Evolutionary conservation across 1,140 invertebrate genomes (phyloP), one percentile per base, ranked within the genome.

Genomic region (Campodea augens): DNA sequence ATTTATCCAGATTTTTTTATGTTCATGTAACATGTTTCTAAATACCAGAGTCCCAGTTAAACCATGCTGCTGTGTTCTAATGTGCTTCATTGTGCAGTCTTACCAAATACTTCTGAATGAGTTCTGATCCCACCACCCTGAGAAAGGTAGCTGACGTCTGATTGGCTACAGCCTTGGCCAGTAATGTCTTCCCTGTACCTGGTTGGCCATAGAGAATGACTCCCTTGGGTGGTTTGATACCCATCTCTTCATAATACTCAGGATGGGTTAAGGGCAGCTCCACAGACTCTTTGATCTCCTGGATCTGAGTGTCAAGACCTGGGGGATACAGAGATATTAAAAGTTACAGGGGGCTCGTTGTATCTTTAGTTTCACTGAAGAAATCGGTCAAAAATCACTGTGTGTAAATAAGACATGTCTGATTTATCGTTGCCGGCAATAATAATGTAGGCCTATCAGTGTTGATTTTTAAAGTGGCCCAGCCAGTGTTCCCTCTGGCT

Each of bases 191-290:
- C 0, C 93, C 92, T 40, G 96, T 99, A 23, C 96, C 96, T 2
- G 95, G 95, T 39, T 89, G 81, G 0, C 95, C 96, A 68, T 99
- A 98, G 5, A 99, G 68, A 60, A 99, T 98, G 4, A 99, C 96
- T 51, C 96, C 96, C 63, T 99, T 98, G 0, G 96, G 96, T 19
- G 96, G 93, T 60, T 95, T 93, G 47, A 99, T 99, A 49, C 96
- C 96, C 95, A 99, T 99, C 68, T 99, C 95, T 66, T 99, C 95
- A 62, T 99, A 99, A 65, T 98, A 98, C 66, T 99, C 96, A 13
- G 95, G 95, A 73, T 99, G 96, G 25, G 96, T 99, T 13, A 99
- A 64, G 1, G 96, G 96, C 39, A 99, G 66, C 63, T 99, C 96
- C 2, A 99, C 96, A 46, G 92, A 96, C 68, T 99, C 96, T 67